Percentiles rank a stretch among this genome's conserved stretches.
These are phyloP conservation scores for Callyntrura sp. DNA, from an alignment of 2,888 invertebrate genomes.

Conservation along the genomic window DNA sequence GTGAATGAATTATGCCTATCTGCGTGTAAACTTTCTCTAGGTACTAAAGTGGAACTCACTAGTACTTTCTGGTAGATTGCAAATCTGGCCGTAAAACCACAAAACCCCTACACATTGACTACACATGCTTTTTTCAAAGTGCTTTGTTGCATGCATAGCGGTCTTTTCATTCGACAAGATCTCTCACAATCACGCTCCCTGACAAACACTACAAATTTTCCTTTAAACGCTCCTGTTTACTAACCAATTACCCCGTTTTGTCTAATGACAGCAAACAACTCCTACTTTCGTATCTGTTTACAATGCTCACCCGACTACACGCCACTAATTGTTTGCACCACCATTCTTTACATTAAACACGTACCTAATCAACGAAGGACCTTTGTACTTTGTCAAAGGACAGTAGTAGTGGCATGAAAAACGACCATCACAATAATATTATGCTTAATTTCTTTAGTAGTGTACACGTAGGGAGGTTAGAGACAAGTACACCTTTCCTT, in stretches of 20 bases:
- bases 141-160: neutral
- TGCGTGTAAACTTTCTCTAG: too few relatives aligned
- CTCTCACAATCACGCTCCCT: too few relatives aligned
- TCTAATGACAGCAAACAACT: neutral
- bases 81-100: neutral
- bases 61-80: neutral
- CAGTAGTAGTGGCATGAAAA: too few relatives aligned
- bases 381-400: too few relatives aligned
- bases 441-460: too few relatives aligned
- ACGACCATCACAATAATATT: too few relatives aligned
- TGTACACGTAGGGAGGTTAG: too few relatives aligned
- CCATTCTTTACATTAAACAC: too few relatives aligned
- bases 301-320: neutral
- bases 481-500: too few relatives aligned
- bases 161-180: neutral
- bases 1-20: neutral
- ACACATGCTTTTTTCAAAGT: neutral
- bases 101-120: slow-evolving; percentile 8
- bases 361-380: too few relatives aligned
- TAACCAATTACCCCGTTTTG: slow-evolving; percentile 20
- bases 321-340: too few relatives aligned
- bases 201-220: too few relatives aligned
- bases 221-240: neutral
- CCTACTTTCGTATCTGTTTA: neutral
- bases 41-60: neutral